phyloP scores from a whole-genome alignment of 2,888 invertebrate species.

The Carpatolechia fugitivella region DNA sequence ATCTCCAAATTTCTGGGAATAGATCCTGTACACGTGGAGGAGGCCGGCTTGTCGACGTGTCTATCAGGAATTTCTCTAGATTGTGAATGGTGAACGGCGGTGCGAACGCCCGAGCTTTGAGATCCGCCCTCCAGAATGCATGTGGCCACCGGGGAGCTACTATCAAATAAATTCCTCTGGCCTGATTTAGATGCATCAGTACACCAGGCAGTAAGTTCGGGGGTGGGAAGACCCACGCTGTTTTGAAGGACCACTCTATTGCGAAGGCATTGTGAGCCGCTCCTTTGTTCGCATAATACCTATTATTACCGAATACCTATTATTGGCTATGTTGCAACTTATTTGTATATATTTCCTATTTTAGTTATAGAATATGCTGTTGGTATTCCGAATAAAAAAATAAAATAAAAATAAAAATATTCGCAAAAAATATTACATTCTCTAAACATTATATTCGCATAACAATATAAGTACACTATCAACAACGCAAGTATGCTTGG shows the following conservation, averaged over 20 bases:
- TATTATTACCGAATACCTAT: too few species aligned
- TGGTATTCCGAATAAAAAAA: too few species aligned
- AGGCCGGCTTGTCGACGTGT: slow-evolving; percentile 1
- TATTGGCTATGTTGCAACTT: too few species aligned
- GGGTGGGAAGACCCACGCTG: slow-evolving; percentile 28
- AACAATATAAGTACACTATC: too few species aligned
- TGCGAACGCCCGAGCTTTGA: slow-evolving; percentile 16
- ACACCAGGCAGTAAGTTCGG: slow-evolving; percentile 22
- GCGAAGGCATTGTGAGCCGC: slow-evolving; percentile 22
- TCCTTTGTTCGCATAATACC: too few species aligned
- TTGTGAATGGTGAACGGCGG: slow-evolving; percentile 18
- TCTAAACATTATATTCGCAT: too few species aligned
- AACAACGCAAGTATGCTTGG: too few species aligned
- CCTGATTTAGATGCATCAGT: slow-evolving; percentile 16
- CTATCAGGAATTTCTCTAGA: slow-evolving; percentile 8
- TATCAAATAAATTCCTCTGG: background rate
- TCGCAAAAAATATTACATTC: too few species aligned
- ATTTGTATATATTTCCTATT: too few species aligned
- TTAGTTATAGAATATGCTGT: too few species aligned
- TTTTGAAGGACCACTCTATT: slow-evolving; percentile 20
- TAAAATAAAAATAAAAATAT: too few species aligned
- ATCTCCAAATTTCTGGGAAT: slow-evolving; percentile 25
- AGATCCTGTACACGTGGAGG: slow-evolving; percentile 7
- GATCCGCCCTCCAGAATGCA: slow-evolving; percentile 23
- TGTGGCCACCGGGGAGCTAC: slow-evolving; percentile 20